phyloP scores from a whole-genome alignment of 1,140 invertebrate species.

The Steinernema feltiae region DNA sequence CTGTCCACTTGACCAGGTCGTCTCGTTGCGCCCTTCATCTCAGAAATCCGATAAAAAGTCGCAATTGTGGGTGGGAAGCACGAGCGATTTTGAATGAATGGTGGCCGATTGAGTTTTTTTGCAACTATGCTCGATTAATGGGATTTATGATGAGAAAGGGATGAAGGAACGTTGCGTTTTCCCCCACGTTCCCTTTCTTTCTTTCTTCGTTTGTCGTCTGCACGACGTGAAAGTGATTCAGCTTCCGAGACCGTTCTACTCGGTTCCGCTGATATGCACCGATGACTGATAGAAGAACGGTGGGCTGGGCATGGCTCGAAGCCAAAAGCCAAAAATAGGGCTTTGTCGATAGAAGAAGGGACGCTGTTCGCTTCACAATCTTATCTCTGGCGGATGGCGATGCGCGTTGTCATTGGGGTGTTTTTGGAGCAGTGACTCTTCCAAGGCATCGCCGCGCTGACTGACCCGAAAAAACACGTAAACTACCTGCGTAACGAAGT shows the following conservation, averaged over 20 bases:
- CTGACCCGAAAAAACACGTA: slow-evolving; percentile 8
- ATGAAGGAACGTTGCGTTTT: neutral
- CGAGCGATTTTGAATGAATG: neutral
- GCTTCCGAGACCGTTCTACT: too few species aligned
- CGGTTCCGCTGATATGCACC: too few species aligned
- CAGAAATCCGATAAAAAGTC: slow-evolving; percentile 7
- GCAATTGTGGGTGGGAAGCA: slow-evolving; percentile 10
- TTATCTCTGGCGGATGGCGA: too few species aligned
- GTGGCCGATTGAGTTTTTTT: slow-evolving; percentile 1
- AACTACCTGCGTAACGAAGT: slow-evolving; percentile 7
- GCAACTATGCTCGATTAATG: neutral
- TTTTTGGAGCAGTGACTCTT: neutral
- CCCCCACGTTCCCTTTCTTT: neutral
- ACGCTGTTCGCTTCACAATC: neutral
- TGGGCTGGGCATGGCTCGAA: too few species aligned
- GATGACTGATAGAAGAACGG: too few species aligned
- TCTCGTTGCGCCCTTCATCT: neutral
- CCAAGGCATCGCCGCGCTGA: neutral
- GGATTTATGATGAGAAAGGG: neutral
- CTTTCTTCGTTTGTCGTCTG: neutral
- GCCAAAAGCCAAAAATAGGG: neutral
- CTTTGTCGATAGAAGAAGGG: neutral
- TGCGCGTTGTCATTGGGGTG: neutral
- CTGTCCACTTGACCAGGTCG: slow-evolving; percentile 14
- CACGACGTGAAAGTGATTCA: neutral